Conservation (phyloP, 2,888 invertebrate genomes). For the Oscheius sp. region DNA sequence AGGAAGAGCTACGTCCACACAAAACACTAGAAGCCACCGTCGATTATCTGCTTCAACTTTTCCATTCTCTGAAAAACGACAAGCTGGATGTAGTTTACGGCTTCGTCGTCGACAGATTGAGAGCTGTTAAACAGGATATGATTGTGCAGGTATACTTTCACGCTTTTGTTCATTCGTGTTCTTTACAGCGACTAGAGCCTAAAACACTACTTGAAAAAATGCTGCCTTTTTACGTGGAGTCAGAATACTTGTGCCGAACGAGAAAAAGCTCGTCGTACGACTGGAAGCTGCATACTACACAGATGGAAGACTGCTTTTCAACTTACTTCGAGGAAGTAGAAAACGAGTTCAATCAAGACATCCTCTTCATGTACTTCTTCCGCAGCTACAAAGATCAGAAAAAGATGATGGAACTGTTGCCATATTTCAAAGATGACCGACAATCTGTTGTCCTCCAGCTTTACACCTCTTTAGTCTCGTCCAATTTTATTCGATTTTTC, state of each 20-base stretch:
- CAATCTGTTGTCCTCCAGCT: neutral
- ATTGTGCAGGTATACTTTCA: constrained; percentile 26
- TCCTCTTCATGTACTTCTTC: constrained; percentile 2
- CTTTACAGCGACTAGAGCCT: constrained; percentile 38
- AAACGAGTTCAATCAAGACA: constrained; percentile 3
- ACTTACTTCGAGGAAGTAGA: constrained; percentile 31
- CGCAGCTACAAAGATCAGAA: neutral
- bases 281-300: constrained; percentile 51
- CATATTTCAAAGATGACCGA: neutral
- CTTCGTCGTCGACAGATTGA: constrained; percentile 56
- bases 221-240: constrained; percentile 53
- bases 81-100: constrained; percentile 42
- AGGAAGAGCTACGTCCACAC: constrained; percentile 43
- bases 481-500: constrained; percentile 12
- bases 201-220: constrained; percentile 52
- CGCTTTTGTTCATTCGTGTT: no score
- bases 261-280: constrained; percentile 42
- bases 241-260: constrained; percentile 43
- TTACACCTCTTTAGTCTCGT: neutral
- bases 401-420: neutral
- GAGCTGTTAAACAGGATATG: constrained; percentile 59
- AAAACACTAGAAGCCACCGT: constrained; percentile 42
- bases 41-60: constrained; percentile 50
- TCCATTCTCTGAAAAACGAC: constrained; percentile 38
- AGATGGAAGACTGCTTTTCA: constrained; percentile 57